Percentiles rank a stretch among this genome's conserved stretches.
These are phyloP conservation scores for Cosmorhoe ocellata DNA, from an alignment of 2,888 invertebrate genomes.

Conservation along the genomic window DNA sequence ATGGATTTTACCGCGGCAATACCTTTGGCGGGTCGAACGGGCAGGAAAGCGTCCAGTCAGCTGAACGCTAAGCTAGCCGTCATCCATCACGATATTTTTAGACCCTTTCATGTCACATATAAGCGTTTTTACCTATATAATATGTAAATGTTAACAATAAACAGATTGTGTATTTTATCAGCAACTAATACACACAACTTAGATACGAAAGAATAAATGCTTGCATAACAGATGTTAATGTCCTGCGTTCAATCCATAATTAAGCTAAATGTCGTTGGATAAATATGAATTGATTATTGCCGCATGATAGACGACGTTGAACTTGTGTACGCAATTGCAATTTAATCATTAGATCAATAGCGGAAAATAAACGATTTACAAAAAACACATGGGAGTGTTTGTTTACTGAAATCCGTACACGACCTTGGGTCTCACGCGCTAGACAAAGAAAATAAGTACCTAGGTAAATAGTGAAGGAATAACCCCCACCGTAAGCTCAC, in stretches of 20 bases:
- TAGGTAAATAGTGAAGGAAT: conserved; percentile 12
- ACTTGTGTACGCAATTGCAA: conserved; percentile 19
- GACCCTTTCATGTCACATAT: conserved; percentile 13
- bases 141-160: conserved; percentile 14
- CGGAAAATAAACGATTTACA: conserved; percentile 17
- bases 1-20: conserved; percentile 26
- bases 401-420: conserved; percentile 17
- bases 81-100: conserved; percentile 37
- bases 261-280: conserved; percentile 1
- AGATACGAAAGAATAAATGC: conserved; percentile 10
- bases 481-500: conserved; percentile 12
- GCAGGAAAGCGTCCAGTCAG: conserved; percentile 12
- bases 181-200: conserved; percentile 19
- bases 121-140: conserved; percentile 5
- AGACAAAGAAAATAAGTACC: conserved; percentile 35
- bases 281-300: conserved; percentile 25
- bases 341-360: conserved; percentile 18
- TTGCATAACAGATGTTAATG: conserved; percentile 15
- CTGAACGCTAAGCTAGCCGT: conserved; percentile 29
- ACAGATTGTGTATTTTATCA: conserved; percentile 9
- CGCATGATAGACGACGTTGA: conserved; percentile 7
- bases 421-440: conserved; percentile 44
- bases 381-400: conserved; percentile 36
- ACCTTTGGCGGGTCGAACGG: conserved; percentile 22
- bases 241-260: conserved; percentile 7